Evolutionary conservation across 2,113 vertebrate species (phyloP), one percentile per base, ranked within the genome.

Genomic region (Podarcis cretensis): DNA sequence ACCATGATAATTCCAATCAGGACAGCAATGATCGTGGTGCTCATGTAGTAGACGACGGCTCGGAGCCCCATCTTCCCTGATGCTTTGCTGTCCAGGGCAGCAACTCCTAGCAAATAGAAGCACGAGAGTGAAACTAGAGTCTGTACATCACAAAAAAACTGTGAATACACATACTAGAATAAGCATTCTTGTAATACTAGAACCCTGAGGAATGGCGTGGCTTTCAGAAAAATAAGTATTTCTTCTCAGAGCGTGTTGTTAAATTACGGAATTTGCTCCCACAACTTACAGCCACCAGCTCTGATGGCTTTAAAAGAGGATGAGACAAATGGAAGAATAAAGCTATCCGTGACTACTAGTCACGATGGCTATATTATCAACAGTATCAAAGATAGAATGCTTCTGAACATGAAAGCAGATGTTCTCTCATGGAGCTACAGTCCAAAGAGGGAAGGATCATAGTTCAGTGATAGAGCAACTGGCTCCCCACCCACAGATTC

Each of bases 1-100:
- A 99, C 99, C 97, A 99, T 97, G 96, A 99, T 95, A 90, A 99
- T 99, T 65, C 99, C 99, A 40, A 98, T 99, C 95, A 99, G 96
- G 85, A 99, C 99, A 63, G 99, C 99, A 86, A 99, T 98, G 95
- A 99, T 90, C 0, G 99, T 99, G 57, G 99, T 99, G 84, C 98
- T 98, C 96, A 98, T 99, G 95, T 99, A 99, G 96, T 99, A 99
- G 89, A 98, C 88, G 82, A 99, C 98, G 1, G 98, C 99, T 94
- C 98, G 96, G 90, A 99, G 84, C 25, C 99, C 99, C 99, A 99
- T 99, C 97, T 98, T 99, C 30, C 99, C 98, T 78, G 99, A 99
- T 0, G 99, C 98, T 91, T 98, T 98, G 92, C 98, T 98, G 96
- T 99, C 99, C 96, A 99, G 96, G 74, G 99, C 98, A 12, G 99